Evolutionary conservation across 1,140 invertebrate genomes (phyloP), one percentile per base, ranked within the genome.

Genomic region (Leptoteleia sp.): DNA sequence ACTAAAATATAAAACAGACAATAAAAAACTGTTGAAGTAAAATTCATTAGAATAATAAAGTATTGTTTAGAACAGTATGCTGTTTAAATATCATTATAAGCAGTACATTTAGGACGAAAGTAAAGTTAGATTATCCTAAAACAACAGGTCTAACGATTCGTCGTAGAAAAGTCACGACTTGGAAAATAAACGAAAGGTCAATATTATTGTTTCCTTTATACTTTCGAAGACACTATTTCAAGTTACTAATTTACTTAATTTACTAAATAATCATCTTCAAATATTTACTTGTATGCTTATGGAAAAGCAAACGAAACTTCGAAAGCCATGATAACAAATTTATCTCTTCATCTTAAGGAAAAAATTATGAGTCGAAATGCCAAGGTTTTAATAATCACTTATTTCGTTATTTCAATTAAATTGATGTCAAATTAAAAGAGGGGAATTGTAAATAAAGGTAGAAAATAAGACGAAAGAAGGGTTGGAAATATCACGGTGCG

Each of bases 401-500:
- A n/a, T n/a, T n/a, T n/a, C n/a, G n/a, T n/a, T n/a, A n/a, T n/a
- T n/a, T n/a, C n/a, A n/a, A n/a, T n/a, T n/a, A n/a, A n/a, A n/a
- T n/a, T n/a, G n/a, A n/a, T n/a, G n/a, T n/a, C n/a, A n/a, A n/a
- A n/a, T n/a, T n/a, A n/a, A n/a, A n/a, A n/a, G n/a, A n/a, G n/a
- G n/a, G n/a, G n/a, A n/a, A n/a, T n/a, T n/a, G n/a, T n/a, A n/a
- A n/a, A n/a, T n/a, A n/a, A n/a, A n/a, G n/a, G n/a, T n/a, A n/a
- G n/a, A n/a, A n/a, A n/a, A n/a, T n/a, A n/a, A n/a, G n/a, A 25
- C 22, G 82, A 85, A 83, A 65, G 27, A 40, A n/a, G n/a, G n/a
- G n/a, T n/a, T n/a, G n/a, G n/a, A n/a, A n/a, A n/a, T n/a, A 78
- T 81, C 81, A 70, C 70, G 68, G 48, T 79, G 73, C 80, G 80